Evolutionary conservation across 92 coral and sea anemone species (phyloP), one percentile per base, ranked within the genome.

Genomic region (Plumapathes pennacea): DNA sequence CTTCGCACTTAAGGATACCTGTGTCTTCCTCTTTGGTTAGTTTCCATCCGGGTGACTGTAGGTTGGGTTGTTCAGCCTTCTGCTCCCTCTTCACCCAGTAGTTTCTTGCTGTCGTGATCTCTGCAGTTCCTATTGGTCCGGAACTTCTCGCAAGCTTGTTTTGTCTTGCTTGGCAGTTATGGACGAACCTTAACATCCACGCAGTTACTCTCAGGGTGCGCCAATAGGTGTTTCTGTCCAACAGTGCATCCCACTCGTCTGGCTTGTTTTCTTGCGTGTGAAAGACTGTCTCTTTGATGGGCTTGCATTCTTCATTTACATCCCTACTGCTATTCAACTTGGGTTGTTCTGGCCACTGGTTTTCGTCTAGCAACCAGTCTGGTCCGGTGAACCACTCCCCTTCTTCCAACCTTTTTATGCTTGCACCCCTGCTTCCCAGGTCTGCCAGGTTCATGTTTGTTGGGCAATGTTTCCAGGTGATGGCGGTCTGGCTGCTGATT

Each of bases 391-490:
- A 57, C 90, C 86, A 84, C 11, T 47, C 57, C 17, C 67, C 54
- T 19, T 47, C 46, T 38, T 85, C 74, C 83, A 78, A 60, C 67
- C 69, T 85, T 15, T 38, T 52, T 2, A 68, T n/a, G 20, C 66
- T 20, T 4, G 81, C 87, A 2, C 87, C 81, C 31, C 79, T 30
- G 23, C 87, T 58, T 30, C 79, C 86, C 0, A 79, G 59, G 41
- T 85, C 86, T 25, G 83, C 84, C 25, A 85, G 62, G 50, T 80
- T 86, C 54, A 25, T 58, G 13, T 69, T 67, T 25, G 78, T 64
- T 11, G 83, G 80, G 37, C 86, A 78, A 58, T 85, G 46, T 66
- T 60, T 78, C 86, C 92, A 79, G 32, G 44, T 52, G 20, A 67
- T 47, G 4, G 37, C 31, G 2, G 57, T 62, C 19, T 61, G 46